Evolutionary conservation across 1,140 invertebrate genomes (phyloP), one percentile per base, ranked within the genome.

Genomic region (Listronotus bonariensis): DNA sequence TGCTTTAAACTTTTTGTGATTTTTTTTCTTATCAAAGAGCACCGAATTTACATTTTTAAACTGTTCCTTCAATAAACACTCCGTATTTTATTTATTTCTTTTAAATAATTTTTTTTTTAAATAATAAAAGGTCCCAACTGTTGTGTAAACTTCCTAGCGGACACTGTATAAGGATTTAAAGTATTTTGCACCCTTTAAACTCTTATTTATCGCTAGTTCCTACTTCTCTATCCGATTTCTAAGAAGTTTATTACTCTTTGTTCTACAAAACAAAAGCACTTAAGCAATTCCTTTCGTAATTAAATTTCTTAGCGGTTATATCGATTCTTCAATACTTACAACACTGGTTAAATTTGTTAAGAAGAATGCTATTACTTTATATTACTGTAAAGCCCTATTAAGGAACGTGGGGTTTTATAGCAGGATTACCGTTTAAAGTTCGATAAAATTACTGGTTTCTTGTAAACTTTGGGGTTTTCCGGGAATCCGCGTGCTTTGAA

Each of bases 301-400:
- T 46, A 46, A 46, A 46, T 46, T 46, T 46, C 43, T 46, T 15
- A 10, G 43, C 43, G 43, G 43, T 46, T 46, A 46, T 46, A 46
- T 46, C 43, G 43, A 46, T 46, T 46, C 43, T 15, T 18, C 17
- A 46, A 46, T 54, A 54, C 52, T 54, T 34, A 54, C 31, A 54
- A 54, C 26, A 34, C 52, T 54, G 32, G 52, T 54, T 54, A 54
- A 54, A 54, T 40, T 54, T 54, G 52, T 54, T 54, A 54, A 54
- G 52, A 54, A 54, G 52, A 54, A 54, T 54, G 52, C 52, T 54
- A 54, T 54, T 54, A 54, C 52, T 54, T 54, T 54, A 54, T 54
- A 54, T 54, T 54, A 54, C 32, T 54, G 26, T 31, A 54, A 54
- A 54, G 52, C 52, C 52, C 32, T 40, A 54, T 54, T 17, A 34